A percentile compares a stretch with the other conserved stretches of the same genome.
phyloP scores from a whole-genome alignment of 23 tunicate species.

The Phallusia fumigata region DNA sequence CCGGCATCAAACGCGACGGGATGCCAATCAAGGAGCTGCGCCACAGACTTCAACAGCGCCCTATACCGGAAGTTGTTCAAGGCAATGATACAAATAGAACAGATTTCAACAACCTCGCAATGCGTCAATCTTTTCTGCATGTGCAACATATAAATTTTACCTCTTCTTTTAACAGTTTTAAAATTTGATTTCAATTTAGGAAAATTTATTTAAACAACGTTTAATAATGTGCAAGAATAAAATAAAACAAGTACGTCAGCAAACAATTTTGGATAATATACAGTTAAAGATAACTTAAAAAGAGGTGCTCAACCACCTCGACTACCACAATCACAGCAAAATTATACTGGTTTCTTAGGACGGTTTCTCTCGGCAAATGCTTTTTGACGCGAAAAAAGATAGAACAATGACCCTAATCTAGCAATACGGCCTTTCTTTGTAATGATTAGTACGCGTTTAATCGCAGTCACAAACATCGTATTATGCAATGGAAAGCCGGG shows the following conservation, averaged over 20 bases:
- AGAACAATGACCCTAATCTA: not conserved
- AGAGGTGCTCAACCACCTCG: no score
- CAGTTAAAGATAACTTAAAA: no score
- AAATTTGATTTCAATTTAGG: no score
- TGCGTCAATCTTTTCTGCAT: not conserved
- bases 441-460: not conserved
- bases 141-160: not conserved
- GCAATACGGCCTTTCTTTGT: not conserved
- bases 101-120: slow-evolving; percentile 4
- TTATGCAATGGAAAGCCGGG: not conserved
- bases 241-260: no score
- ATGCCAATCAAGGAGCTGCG: slow-evolving; percentile 18
- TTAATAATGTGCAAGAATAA: no score
- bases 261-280: no score
- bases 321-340: no score
- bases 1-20: slow-evolving; percentile 22
- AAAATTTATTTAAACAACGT: no score
- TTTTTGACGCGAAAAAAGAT: not conserved
- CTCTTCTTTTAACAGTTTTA: no score
- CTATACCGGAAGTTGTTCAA: slow-evolving; percentile 44
- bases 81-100: slow-evolving; percentile 4
- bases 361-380: no score
- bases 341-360: no score
- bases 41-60: slow-evolving; percentile 45
- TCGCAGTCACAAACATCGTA: slow-evolving; percentile 8